Percentiles rank a stretch among this genome's conserved stretches.
phyloP scores from a whole-genome alignment of 1,140 invertebrate genomes.

The Zaprionus capensis region DNA sequence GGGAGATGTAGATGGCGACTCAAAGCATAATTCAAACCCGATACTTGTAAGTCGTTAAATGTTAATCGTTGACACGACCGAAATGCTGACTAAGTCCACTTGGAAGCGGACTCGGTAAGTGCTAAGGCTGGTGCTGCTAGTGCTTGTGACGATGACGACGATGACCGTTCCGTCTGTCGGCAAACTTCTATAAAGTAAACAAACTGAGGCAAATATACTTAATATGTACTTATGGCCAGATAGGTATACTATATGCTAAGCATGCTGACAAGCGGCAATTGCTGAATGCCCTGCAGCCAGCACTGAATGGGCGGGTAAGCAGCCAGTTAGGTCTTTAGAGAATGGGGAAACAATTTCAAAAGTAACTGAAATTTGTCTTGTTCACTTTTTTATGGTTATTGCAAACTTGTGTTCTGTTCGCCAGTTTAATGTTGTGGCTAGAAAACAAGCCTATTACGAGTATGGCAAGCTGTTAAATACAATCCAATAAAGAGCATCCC shows the following conservation, averaged over 20 bases:
- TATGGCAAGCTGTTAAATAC: background rate
- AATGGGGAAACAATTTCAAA: background rate
- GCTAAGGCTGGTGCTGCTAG: background rate
- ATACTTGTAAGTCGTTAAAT: constrained; percentile 69
- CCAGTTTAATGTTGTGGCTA: background rate
- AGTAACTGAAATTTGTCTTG: background rate
- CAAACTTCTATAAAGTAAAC: constrained; percentile 54
- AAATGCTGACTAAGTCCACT: constrained; percentile 66
- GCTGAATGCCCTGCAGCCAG: constrained; percentile 6
- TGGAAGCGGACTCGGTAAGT: constrained; percentile 23
- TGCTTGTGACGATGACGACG: background rate
- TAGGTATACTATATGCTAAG: constrained; percentile 4
- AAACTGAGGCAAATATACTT: constrained; percentile 39
- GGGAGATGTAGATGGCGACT: background rate
- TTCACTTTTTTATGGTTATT: background rate
- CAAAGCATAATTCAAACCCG: constrained; percentile 23
- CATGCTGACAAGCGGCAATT: constrained; percentile 22
- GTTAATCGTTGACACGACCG: constrained; percentile 78
- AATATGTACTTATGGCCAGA: constrained; percentile 12
- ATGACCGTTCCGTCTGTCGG: constrained; percentile 24
- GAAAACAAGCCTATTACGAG: background rate
- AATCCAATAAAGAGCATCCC: constrained; percentile 26
- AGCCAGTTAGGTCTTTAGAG: background rate
- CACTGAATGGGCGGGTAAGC: no score
- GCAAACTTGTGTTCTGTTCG: background rate